phyloP scores from a whole-genome alignment of 2,113 vertebrate species.

The Seriola rivoliana region DNA sequence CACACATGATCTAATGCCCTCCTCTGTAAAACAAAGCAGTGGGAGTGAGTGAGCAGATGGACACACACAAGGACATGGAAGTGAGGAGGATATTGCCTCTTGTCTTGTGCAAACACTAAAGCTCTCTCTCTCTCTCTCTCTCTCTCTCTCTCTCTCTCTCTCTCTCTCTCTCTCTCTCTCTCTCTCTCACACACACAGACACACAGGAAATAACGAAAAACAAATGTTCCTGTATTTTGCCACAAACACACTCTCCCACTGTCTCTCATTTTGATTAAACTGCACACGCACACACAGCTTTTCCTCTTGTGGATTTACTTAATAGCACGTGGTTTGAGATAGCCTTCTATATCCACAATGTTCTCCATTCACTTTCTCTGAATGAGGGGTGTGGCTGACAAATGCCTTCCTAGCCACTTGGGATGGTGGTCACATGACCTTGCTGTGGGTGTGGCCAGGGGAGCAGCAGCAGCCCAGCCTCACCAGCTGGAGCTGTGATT shows the following conservation, averaged over 20 bases:
- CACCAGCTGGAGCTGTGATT: slow-evolving; percentile 84
- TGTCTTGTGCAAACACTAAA: slow-evolving; percentile 13
- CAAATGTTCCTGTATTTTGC: slow-evolving; percentile 8
- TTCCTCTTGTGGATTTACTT: slow-evolving; percentile 15
- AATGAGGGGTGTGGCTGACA: slow-evolving; percentile 80
- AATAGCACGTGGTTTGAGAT: slow-evolving; percentile 14
- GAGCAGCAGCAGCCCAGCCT: slow-evolving; percentile 64
- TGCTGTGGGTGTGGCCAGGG: slow-evolving; percentile 74
- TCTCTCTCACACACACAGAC: no score
- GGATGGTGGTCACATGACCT: slow-evolving; percentile 78
- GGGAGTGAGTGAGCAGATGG: slow-evolving; percentile 59
- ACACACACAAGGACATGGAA: slow-evolving; percentile 31
- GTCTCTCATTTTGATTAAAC: slow-evolving; percentile 19
- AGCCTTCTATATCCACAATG: slow-evolving; percentile 48
- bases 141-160: no score
- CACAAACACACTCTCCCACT: not conserved
- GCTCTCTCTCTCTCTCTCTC: no score
- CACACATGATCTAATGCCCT: slow-evolving; percentile 32
- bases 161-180: no score
- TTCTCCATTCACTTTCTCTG: slow-evolving; percentile 77
- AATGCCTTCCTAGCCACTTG: slow-evolving; percentile 72
- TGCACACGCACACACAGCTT: slow-evolving; percentile 17
- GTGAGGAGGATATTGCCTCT: slow-evolving; percentile 22
- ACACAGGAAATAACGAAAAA: slow-evolving; percentile 10
- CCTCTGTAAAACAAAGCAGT: slow-evolving; percentile 50